These are phyloP conservation scores for Enteromius radiatus DNA, from an alignment of 2,797 vertebrate species.

Conservation along the genomic window DNA sequence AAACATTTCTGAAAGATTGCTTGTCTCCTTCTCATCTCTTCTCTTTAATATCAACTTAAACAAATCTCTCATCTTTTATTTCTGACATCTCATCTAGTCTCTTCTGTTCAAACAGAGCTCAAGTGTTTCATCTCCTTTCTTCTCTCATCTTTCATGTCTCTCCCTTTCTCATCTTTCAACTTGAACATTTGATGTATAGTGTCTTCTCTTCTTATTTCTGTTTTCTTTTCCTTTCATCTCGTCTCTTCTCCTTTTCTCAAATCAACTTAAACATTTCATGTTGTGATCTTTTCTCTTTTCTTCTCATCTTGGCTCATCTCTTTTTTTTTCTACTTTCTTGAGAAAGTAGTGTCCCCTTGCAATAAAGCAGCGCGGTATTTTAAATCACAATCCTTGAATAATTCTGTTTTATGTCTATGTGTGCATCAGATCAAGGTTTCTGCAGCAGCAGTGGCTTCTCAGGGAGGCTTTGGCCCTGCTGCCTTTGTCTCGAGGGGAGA, in stretches of 20 bases:
- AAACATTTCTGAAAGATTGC: background rate
- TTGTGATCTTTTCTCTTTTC: background rate
- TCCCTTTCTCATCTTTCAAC: background rate
- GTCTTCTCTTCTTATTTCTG: background rate
- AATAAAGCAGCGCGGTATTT: background rate
- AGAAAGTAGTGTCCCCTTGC: background rate
- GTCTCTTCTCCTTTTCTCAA: background rate
- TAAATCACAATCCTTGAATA: slow-evolving; percentile 28
- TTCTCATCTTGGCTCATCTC: background rate
- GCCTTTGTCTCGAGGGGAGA: slow-evolving; percentile 58
- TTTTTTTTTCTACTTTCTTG: background rate
- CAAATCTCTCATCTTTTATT: background rate
- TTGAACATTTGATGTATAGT: background rate
- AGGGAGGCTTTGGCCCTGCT: slow-evolving; percentile 54
- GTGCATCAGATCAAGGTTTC: slow-evolving; percentile 45
- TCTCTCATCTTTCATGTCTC: background rate
- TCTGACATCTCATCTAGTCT: background rate
- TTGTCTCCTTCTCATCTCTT: background rate
- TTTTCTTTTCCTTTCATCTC: background rate
- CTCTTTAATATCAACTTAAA: background rate
- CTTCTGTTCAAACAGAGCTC: background rate
- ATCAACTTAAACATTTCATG: background rate
- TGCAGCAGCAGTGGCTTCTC: slow-evolving; percentile 61
- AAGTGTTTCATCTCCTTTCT: background rate
- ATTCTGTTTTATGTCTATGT: slow-evolving; percentile 19